phyloP scores from a whole-genome alignment of 1,140 invertebrate species.

The Temnothorax curvispinosus region DNA sequence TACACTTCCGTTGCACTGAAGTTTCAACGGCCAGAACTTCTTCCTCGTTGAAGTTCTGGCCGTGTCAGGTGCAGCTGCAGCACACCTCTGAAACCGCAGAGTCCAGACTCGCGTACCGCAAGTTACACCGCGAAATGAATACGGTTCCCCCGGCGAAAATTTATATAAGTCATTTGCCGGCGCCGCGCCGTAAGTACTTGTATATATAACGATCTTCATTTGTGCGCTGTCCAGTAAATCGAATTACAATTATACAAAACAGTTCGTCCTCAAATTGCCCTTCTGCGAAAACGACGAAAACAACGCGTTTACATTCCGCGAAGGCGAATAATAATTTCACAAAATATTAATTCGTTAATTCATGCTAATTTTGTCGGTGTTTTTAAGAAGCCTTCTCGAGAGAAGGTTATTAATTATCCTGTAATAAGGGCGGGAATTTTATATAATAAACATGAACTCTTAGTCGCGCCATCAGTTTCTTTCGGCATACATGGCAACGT shows the following conservation, averaged over 20 bases:
- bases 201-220: constrained; percentile 29
- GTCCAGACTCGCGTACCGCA: neutral
- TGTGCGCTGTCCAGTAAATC: neutral
- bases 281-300: neutral
- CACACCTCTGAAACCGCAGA: constrained; percentile 28
- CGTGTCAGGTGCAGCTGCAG: constrained; percentile 47
- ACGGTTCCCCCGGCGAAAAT: constrained; percentile 7
- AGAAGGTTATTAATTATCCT: neutral
- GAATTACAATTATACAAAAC: constrained; percentile 12
- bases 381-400: neutral
- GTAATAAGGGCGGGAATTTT: constrained; percentile 5
- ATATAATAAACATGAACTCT: neutral
- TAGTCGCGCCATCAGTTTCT: neutral
- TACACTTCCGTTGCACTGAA: constrained; percentile 38
- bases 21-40: neutral
- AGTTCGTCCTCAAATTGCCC: neutral
- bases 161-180: constrained; percentile 20
- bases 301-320: constrained; percentile 15
- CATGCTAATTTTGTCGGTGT: neutral
- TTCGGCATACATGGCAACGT: neutral
- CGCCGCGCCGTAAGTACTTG: neutral
- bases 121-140: constrained; percentile 43
- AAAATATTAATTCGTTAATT: constrained; percentile 20
- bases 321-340: constrained; percentile 35
- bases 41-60: constrained; percentile 27